These are phyloP conservation scores for Mizuhopecten yessoensis DNA, from an alignment of 1,140 invertebrate species.

Conservation along the genomic window DNA sequence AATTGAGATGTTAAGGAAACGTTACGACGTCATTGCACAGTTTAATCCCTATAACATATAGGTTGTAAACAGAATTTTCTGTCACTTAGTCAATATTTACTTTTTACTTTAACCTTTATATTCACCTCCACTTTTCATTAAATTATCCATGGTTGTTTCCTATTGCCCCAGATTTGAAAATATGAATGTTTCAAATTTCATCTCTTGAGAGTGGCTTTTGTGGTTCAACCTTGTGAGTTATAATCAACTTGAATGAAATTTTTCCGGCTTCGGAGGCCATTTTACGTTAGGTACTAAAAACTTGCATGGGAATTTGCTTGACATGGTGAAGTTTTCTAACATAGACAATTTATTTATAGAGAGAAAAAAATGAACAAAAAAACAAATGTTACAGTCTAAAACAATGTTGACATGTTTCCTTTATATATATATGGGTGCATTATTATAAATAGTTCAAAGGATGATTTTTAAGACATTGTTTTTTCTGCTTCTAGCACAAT, in stretches of 20 bases:
- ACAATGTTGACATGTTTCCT: slow-evolving; percentile 11
- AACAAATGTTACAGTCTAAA: background rate
- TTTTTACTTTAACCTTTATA: background rate
- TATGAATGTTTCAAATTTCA: background rate
- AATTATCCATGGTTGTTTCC: slow-evolving; percentile 34
- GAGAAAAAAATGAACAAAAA: background rate
- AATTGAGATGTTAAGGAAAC: slow-evolving; percentile 14
- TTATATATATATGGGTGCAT: background rate
- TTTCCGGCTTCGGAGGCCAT: background rate
- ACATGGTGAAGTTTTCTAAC: background rate
- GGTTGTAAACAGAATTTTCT: slow-evolving; percentile 20
- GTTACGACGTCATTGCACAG: background rate
- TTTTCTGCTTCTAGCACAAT: slow-evolving; percentile 24
- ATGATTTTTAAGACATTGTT: slow-evolving; percentile 17
- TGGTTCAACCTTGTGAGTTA: slow-evolving; percentile 5
- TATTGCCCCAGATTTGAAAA: slow-evolving; percentile 30
- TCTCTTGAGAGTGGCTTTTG: slow-evolving; percentile 26
- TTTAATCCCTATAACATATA: slow-evolving; percentile 26
- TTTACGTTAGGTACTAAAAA: slow-evolving; percentile 23
- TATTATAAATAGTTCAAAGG: slow-evolving; percentile 4
- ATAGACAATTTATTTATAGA: background rate
- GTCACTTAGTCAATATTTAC: slow-evolving; percentile 26
- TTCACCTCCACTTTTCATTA: background rate
- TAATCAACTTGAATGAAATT: background rate
- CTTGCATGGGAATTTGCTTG: background rate